These are phyloP conservation scores for Trachythela sp. DNA, from an alignment of 64 coral and sea anemone genomes.

Conservation along the genomic window DNA sequence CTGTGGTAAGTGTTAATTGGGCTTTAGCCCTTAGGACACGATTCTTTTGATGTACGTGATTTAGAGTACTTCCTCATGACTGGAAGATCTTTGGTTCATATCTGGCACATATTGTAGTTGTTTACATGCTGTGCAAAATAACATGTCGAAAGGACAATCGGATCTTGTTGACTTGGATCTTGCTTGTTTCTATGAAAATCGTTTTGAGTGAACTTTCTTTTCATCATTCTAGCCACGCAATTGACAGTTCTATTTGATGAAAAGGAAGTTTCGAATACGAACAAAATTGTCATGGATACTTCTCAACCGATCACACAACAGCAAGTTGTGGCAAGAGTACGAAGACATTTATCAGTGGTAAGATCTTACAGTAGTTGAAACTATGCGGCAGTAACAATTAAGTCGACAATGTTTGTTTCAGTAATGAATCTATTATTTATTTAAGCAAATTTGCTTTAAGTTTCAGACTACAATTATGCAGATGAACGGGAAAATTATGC, in stretches of 20 bases:
- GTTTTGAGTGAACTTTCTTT: background rate
- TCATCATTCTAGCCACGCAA: background rate
- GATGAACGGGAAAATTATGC: too few relatives aligned
- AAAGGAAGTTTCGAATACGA: background rate
- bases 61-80: background rate
- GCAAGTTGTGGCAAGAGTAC: conserved; percentile 4
- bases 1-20: conserved; percentile 72
- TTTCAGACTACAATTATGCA: too few relatives aligned
- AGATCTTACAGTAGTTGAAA: background rate
- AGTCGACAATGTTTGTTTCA: too few relatives aligned
- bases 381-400: background rate
- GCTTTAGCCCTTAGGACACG: background rate
- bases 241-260: background rate
- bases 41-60: too few relatives aligned
- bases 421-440: too few relatives aligned
- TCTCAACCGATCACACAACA: conserved; percentile 6
- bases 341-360: conserved; percentile 21
- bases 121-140: too few relatives aligned
- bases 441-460: too few relatives aligned
- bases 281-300: background rate
- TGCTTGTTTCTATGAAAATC: background rate
- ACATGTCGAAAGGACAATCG: too few relatives aligned
- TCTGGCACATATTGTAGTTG: too few relatives aligned
- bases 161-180: background rate
- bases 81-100: too few relatives aligned